These are phyloP conservation scores for Candidula unifasciata DNA, from an alignment of 2,888 invertebrate species.

Conservation along the genomic window DNA sequence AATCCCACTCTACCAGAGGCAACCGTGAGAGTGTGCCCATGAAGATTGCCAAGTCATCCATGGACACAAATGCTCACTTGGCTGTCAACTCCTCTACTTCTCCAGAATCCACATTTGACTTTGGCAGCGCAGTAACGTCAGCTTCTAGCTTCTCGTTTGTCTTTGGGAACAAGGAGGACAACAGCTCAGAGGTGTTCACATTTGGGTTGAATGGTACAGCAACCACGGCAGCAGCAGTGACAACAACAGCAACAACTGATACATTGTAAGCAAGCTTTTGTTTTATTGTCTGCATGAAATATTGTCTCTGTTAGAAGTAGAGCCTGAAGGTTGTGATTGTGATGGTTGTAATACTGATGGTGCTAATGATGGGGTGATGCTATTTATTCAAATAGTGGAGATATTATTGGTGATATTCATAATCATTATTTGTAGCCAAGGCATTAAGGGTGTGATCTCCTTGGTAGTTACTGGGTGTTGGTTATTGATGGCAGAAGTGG, in stretches of 20 bases:
- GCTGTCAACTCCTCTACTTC: constrained; percentile 23
- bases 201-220: constrained; percentile 35
- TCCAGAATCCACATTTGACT: constrained; percentile 44
- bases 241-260: constrained; percentile 8
- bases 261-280: constrained; percentile 33
- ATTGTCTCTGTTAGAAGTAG: too few relatives aligned
- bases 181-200: constrained; percentile 40
- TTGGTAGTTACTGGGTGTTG: too few relatives aligned
- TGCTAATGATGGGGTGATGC: too few relatives aligned
- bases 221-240: neutral
- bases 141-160: constrained; percentile 40
- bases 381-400: too few relatives aligned
- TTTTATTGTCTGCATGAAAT: neutral
- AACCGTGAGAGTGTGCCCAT: constrained; percentile 37
- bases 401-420: too few relatives aligned
- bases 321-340: too few relatives aligned
- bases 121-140: constrained; percentile 41
- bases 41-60: constrained; percentile 40
- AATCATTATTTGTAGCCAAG: too few relatives aligned
- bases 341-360: too few relatives aligned
- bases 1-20: constrained; percentile 23
- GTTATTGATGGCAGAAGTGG: too few relatives aligned
- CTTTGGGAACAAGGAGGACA: constrained; percentile 43
- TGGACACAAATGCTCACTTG: constrained; percentile 33
- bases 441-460: too few relatives aligned